phyloP scores from a whole-genome alignment of 1,140 invertebrate genomes.

The Stenopsyche tienmushanensis region DNA sequence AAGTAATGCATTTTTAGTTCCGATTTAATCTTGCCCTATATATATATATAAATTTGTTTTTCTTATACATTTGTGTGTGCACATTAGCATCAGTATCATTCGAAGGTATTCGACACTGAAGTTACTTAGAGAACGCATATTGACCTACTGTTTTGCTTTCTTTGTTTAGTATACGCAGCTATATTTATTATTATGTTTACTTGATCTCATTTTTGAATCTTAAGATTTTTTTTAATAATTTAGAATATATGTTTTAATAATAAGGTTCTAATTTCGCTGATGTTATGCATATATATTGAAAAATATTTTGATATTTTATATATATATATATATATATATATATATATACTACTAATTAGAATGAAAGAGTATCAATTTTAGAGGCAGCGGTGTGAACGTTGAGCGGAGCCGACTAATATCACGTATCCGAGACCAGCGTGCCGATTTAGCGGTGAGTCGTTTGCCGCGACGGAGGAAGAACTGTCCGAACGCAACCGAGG shows the following conservation, averaged over 20 bases:
- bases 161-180: background rate
- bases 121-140: no score
- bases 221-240: background rate
- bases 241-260: no score
- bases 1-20: background rate
- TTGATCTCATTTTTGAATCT: background rate
- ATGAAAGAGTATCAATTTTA: background rate
- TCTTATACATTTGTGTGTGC: background rate
- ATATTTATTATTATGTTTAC: background rate
- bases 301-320: no score
- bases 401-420: background rate
- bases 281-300: no score
- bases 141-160: no score
- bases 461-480: no score
- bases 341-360: background rate
- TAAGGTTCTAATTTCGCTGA: no score
- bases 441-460: background rate
- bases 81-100: no score
- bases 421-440: background rate
- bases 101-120: no score
- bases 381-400: background rate
- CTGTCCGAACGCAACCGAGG: no score
- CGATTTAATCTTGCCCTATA: background rate
- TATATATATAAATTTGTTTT: slow-evolving; percentile 1
- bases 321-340: background rate